Conservation (phyloP, 2,888 invertebrate species). For the Lottia scabra region DNA sequence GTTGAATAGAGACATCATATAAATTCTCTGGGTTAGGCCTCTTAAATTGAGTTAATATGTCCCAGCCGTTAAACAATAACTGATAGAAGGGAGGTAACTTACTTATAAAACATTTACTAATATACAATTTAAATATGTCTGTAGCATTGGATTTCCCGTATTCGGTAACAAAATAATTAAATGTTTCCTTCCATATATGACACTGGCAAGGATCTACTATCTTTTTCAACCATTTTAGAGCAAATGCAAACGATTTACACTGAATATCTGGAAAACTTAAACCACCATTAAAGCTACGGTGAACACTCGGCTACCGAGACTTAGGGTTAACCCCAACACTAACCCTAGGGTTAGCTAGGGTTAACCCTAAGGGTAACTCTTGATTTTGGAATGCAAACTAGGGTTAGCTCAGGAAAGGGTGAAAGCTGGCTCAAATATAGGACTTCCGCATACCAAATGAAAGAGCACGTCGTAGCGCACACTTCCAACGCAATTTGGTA, state of each 20-base stretch:
- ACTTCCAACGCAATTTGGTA: no score
- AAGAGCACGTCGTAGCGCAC: no score
- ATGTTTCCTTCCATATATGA: neutral
- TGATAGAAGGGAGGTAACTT: neutral
- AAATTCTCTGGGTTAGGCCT: neutral
- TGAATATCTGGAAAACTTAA: neutral
- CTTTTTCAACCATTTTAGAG: neutral
- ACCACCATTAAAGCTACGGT: neutral
- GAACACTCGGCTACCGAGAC: no score
- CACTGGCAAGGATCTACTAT: neutral
- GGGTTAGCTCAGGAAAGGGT: no score
- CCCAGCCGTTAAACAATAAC: neutral
- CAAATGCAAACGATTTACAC: neutral
- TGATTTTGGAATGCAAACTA: no score
- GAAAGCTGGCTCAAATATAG: no score
- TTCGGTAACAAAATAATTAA: neutral
- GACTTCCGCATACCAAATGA: no score
- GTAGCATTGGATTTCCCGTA: neutral
- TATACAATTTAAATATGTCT: neutral
- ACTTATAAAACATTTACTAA: neutral
- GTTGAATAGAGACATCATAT: neutral
- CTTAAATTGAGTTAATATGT: neutral
- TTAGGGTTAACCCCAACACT: no score
- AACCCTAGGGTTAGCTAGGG: neutral
- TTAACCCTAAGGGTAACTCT: no score